Percentiles rank a stretch among this genome's conserved stretches.
Conservation (phyloP, 2,797 vertebrate genomes). For the Manis javanica region DNA sequence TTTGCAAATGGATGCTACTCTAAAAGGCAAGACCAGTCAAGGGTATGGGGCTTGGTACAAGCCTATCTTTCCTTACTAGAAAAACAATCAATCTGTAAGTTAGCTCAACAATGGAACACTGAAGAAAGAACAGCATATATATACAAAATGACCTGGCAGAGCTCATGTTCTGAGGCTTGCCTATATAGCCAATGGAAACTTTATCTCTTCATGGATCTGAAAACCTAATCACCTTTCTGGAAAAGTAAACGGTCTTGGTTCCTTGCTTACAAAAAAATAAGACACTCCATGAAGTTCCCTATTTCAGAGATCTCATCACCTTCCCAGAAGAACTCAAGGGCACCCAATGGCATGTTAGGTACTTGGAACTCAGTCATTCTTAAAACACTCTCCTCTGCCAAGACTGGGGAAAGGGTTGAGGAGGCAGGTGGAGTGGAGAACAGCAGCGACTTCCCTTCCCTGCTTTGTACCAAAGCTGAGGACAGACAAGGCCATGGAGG, state of each 20-base stretch:
- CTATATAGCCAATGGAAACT: background rate
- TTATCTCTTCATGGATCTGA: background rate
- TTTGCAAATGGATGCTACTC: background rate
- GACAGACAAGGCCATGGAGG: background rate
- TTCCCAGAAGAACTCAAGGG: background rate
- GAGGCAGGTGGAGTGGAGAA: background rate
- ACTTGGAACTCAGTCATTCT: background rate
- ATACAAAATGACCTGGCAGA: background rate
- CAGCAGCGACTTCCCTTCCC: background rate
- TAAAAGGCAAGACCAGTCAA: constrained; percentile 25
- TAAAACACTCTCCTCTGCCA: constrained; percentile 15
- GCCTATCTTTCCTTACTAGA: background rate
- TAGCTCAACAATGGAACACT: background rate
- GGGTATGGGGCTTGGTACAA: background rate
- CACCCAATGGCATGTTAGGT: background rate
- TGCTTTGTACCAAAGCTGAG: background rate
- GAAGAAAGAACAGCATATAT: background rate
- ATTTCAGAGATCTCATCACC: background rate
- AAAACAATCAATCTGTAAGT: background rate
- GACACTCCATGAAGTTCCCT: background rate
- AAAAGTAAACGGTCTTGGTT: constrained; percentile 36
- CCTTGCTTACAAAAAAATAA: constrained; percentile 17
- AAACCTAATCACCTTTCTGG: background rate
- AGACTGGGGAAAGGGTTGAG: background rate
- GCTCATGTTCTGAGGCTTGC: background rate